Percentiles rank a stretch among this genome's conserved stretches.
phyloP scores from a whole-genome alignment of 2,113 vertebrate species.

The Hipposideros armiger region DNA sequence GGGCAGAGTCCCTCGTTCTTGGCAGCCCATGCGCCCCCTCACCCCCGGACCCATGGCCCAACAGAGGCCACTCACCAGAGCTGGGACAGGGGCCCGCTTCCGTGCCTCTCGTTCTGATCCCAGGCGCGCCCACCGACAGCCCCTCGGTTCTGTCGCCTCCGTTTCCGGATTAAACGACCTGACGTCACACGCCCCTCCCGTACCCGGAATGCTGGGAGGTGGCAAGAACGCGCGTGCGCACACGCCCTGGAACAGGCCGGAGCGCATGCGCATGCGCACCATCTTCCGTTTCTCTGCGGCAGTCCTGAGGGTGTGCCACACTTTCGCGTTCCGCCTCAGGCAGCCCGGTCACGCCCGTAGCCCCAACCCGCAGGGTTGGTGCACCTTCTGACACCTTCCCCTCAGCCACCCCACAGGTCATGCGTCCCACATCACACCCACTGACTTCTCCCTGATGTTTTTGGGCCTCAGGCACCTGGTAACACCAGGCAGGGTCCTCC shows the following conservation, averaged over 20 bases:
- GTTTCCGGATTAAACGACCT: conserved; percentile 76
- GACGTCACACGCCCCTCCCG: conserved; percentile 62
- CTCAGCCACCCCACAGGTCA: neutral
- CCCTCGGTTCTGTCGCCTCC: neutral
- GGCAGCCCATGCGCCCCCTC: neutral
- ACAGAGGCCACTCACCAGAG: conserved; percentile 75
- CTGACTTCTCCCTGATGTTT: neutral
- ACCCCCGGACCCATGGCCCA: neutral
- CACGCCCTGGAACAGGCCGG: accelerated
- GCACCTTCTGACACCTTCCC: neutral
- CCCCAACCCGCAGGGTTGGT: accelerated
- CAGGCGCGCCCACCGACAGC: neutral
- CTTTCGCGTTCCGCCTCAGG: neutral
- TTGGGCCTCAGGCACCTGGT: neutral
- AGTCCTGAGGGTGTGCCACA: accelerated
- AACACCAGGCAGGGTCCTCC: neutral
- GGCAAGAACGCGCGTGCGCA: neutral
- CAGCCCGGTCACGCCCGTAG: accelerated
- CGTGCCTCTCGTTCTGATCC: neutral
- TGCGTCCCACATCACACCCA: neutral
- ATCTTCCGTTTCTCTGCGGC: accelerated
- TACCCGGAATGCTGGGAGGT: conserved; percentile 62
- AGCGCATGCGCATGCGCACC: conserved; percentile 15
- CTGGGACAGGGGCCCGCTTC: conserved; percentile 25
- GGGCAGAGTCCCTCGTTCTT: neutral